These are phyloP conservation scores for Mylabris phalerata DNA, from an alignment of 1,140 invertebrate genomes.

Conservation along the genomic window DNA sequence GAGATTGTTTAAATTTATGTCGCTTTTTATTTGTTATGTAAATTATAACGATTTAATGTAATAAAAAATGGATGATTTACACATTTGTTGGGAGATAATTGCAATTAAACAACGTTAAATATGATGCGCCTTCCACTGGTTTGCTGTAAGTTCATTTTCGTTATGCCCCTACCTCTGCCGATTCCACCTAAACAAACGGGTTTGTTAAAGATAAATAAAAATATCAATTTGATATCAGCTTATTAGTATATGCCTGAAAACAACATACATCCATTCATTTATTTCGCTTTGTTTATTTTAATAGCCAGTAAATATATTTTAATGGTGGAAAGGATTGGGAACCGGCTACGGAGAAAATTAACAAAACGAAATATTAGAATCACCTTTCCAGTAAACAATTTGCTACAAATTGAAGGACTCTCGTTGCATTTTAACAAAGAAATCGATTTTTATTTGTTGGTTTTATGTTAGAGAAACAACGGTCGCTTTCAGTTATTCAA, in stretches of 20 bases:
- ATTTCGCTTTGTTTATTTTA: conserved; percentile 28
- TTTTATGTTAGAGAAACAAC: too few species aligned
- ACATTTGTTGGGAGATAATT: conserved; percentile 10
- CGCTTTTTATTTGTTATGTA: too few species aligned
- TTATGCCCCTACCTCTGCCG: conserved; percentile 1
- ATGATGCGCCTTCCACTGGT: conserved; percentile 11
- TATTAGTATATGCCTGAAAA: conserved; percentile 28
- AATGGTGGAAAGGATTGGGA: conserved; percentile 4
- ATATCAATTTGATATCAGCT: conserved; percentile 26
- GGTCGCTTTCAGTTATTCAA: too few species aligned
- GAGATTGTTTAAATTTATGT: conserved; percentile 22
- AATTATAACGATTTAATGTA: background rate
- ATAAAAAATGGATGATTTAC: background rate
- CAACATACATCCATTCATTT: conserved; percentile 25
- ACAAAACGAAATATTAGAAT: too few species aligned
- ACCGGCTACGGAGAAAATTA: too few species aligned
- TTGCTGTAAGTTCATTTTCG: conserved; percentile 8
- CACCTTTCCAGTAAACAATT: too few species aligned
- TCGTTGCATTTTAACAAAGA: too few species aligned
- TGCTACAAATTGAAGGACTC: too few species aligned
- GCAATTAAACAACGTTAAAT: conserved; percentile 31
- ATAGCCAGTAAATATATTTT: conserved; percentile 22
- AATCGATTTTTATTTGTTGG: too few species aligned
- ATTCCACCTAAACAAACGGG: conserved; percentile 8
- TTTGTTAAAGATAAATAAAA: conserved; percentile 16